Evolutionary conservation across 2,888 invertebrate genomes (phyloP), one percentile per base, ranked within the genome.

Genomic region (Rhodophaea formosa): DNA sequence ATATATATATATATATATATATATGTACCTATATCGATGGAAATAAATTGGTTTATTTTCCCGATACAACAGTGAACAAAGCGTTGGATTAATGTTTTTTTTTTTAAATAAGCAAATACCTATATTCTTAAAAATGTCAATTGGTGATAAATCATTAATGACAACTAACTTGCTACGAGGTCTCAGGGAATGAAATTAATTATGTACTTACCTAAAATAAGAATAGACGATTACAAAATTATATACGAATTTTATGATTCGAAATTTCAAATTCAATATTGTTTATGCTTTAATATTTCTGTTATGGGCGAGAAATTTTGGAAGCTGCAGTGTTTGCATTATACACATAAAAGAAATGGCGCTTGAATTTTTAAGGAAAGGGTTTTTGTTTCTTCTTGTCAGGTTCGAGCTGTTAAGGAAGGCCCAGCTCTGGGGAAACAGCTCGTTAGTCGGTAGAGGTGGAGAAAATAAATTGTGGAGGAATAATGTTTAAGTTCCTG

Each of bases 241-340:
- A 55, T 47, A 49, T 45, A 39, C 44, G 42, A 42, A 16, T 54
- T 35, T 55, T 44, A 59, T 30, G 32, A 49, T 59, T 53, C 17
- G 39, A 49, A 39, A 42, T 45, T 17, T 45, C n/a, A 32, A 42
- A 47, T 62, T 63, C 61, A 60, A 64, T 58, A 57, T 59, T 64
- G 61, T 59, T 57, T 56, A 61, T 56, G 60, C 53, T 53, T 42
- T 44, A 53, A 47, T 32, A 43, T 46, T 44, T 51, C 8, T 8
- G 1, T 3, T n/a, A 39, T 12, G 39, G 39, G 10, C 3, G 39
- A 39, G 8, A 23, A 23, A 23, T 23, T 39, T 39, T 10, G 0
- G n/a, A 10, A 35, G 1, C 3, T 32, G 1, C 10, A 32, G 10
- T 10, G 35, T 35, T 35, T 10, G 35, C 35, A 35, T n/a, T 35